These are phyloP conservation scores for Callinectes sapidus DNA, from an alignment of 2,888 invertebrate species.

Conservation along the genomic window DNA sequence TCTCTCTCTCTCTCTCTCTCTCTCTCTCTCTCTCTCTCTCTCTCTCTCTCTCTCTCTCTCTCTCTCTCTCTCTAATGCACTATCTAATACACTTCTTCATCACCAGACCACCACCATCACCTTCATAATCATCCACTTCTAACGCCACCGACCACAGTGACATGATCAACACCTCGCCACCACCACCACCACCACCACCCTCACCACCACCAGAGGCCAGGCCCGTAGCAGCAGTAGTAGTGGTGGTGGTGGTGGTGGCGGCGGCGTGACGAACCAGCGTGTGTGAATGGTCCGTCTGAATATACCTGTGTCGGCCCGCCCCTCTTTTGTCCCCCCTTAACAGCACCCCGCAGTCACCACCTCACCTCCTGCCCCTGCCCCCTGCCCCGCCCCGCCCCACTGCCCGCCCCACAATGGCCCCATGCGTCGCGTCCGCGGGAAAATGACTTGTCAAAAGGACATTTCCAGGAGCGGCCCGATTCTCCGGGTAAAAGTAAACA, in stretches of 20 bases:
- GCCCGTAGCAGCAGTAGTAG: neutral
- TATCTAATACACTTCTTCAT: neutral
- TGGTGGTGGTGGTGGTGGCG: neutral
- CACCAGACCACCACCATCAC: neutral
- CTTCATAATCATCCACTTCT: neutral
- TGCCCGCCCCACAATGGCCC: neutral
- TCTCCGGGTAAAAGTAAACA: neutral
- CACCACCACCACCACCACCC: neutral
- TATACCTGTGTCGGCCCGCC: slow-evolving; percentile 12
- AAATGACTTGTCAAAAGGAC: slow-evolving; percentile 8
- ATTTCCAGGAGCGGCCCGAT: slow-evolving; percentile 2
- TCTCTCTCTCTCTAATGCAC: neutral
- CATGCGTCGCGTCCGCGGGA: slow-evolving; percentile 14
- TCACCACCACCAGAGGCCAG: neutral
- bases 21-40: neutral
- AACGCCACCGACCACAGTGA: neutral
- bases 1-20: neutral
- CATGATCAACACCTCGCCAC: neutral
- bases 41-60: neutral
- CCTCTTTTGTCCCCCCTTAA: neutral
- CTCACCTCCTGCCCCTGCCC: neutral
- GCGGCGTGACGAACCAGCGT: slow-evolving; percentile 6
- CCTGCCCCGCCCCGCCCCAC: neutral
- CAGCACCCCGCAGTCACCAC: neutral
- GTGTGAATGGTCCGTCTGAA: neutral